Evolutionary conservation across 1,140 invertebrate species (phyloP).

Genomic region (Drosophila sucinea): DNA sequence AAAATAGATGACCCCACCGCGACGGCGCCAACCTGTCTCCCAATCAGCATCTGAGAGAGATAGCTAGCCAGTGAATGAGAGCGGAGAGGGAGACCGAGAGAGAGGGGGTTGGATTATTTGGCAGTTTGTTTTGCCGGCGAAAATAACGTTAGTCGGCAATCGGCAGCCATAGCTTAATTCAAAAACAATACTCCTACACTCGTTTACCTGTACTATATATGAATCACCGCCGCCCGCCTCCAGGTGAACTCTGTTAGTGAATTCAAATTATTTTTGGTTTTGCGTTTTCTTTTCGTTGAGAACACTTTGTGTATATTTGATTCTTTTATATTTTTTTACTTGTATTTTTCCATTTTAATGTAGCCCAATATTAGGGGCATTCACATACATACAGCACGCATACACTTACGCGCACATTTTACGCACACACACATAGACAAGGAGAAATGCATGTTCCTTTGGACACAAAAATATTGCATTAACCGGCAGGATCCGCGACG

Average conservation of each 20-base stretch:
- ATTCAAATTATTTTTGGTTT: background rate
- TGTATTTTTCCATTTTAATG: slow-evolving; percentile 3
- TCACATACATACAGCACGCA: background rate
- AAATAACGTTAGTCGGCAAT: slow-evolving; percentile 39
- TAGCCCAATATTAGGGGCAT: slow-evolving; percentile 6
- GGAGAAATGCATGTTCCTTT: background rate
- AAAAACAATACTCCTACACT: slow-evolving; percentile 40
- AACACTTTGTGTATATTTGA: background rate
- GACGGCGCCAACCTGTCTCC: slow-evolving; percentile 53
- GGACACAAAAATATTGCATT: background rate
- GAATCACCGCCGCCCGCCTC: slow-evolving; percentile 12
- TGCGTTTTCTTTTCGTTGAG: background rate
- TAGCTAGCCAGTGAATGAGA: background rate
- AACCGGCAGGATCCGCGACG: background rate
- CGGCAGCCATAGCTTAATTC: slow-evolving; percentile 7
- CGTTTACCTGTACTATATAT: slow-evolving; percentile 55
- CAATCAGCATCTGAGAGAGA: slow-evolving; percentile 6
- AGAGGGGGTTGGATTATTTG: slow-evolving; percentile 26
- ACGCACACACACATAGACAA: background rate
- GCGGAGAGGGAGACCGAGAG: background rate
- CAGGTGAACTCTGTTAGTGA: background rate
- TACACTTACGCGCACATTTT: background rate
- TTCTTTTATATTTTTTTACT: slow-evolving; percentile 7
- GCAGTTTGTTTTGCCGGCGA: slow-evolving; percentile 72
- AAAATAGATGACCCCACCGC: slow-evolving; percentile 31